Evolutionary conservation across 2,797 vertebrate genomes (phyloP), one percentile per base, ranked within the genome.

Genomic region (Neosilurus mollespiculum): DNA sequence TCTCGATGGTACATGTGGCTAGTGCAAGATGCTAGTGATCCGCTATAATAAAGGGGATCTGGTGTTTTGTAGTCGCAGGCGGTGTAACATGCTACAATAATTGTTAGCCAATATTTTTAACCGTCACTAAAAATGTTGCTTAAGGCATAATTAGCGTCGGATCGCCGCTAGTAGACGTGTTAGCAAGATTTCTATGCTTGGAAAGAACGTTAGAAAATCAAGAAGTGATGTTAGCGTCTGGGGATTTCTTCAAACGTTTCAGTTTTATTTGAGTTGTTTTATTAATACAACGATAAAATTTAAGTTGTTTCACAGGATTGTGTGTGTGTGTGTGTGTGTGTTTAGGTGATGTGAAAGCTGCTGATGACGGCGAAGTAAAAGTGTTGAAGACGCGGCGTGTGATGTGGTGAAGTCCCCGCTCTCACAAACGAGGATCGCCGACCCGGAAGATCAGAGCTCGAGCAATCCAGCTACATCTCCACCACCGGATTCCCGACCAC

Each of bases 341-440:
- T 78, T 62, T 84, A 88, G 89, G 90, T 89, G 43, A 89, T 89
- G 88, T 90, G 72, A 91, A 73, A 51, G 53, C 58, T 56, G 83
- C 37, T 62, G 24, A 64, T 76, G n/a, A 30, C 3, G 14, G 43
- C 1, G 20, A 37, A 49, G 34, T 62, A 15, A 54, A 18, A 72
- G 11, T 14, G 15, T 24, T 1, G 34, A 56, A 6, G 64, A 77
- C 12, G 56, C 20, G 18, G 49, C 22, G 1, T 26, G 11, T 65
- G 30, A 81, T 26, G 79, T 49, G 64, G 53, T n/a, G 78, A 80
- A 81, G 73, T 73, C 67, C 59, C 67, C 54, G 51, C n/a, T 65
- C 26, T 81, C 24, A 24, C 22, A 83, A 70, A 78, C 37, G n/a
- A 78, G 85, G 76, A 72, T 22, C 90, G 91, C 87, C 88, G 53